Base-by-base conservation (phyloP, 2,797 vertebrate genomes). In the Taeniopygia guttata region DNA sequence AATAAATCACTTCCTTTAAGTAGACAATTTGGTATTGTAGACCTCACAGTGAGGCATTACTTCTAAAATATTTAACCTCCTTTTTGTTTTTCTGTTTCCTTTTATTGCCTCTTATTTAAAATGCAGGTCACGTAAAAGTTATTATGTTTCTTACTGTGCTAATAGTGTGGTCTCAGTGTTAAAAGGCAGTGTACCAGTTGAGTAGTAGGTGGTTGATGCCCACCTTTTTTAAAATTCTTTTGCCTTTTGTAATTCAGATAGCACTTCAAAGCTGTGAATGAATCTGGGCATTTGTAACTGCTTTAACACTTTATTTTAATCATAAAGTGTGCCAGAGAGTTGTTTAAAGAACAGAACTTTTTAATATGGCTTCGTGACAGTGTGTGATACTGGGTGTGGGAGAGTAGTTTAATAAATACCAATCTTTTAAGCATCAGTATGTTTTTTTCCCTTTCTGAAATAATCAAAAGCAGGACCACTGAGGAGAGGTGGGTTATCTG, bases 1-100 rank as follows among this genome's bases (percentile, higher is more conserved):
- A 95, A 70, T 80, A 90, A 82, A 76, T 95, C n/a, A 36, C 38
- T 90, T 88, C 32, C 34, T 93, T 87, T 85, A 84, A 86, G 60
- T 2, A 78, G 73, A 69, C 45, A 89, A 52, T 90, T 78, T 46
- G 70, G 40, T 74, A 55, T 82, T 30, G 70, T 15, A 21, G 81
- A 45, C 84, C 40, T 93, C 77, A 84, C 59, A 68, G 77, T 34
- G n/a, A 68, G 73, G 40, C 63, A 15, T 55, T 84, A 13, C 25
- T 90, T 74, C 25, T 66, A 68, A 81, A 73, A 59, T 84, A 48
- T 36, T 95, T 83, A 85, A 58, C 67, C 30, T 70, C 22, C 26
- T 59, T 91, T 95, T 82, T 79, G 9, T n/a, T 74, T 84, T 86
- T 43, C 20, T 1, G 1, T 76, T 82, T 82, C 21, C 16, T 75